Evolutionary conservation across 1,140 invertebrate species (phyloP), one percentile per base, ranked within the genome.

Genomic region (Drosophila virilis): DNA sequence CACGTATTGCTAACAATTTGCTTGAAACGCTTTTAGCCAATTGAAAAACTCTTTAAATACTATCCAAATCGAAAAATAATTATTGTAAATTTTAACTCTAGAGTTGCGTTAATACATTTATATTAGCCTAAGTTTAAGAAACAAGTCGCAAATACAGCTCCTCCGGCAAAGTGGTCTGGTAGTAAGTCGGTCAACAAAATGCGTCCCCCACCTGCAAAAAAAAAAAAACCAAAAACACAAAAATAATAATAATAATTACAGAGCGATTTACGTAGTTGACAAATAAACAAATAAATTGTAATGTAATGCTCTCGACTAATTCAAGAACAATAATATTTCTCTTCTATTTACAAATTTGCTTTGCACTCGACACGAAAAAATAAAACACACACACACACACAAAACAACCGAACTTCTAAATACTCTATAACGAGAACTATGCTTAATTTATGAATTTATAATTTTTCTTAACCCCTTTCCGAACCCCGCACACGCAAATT

Each of bases 271-370:
- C 6, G 13, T 8, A 8, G 17, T 37, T 33, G 12, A 17, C 17
- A 17, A 0, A 8, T 15, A 38, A 40, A 40, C n/a, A 17, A 9
- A 15, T 35, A 37, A 13, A 33, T 35, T 35, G 15, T 37, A 37
- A 32, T 57, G 7, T 2, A n/a, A 17, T 22, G 35, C 50, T 65
- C 54, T 42, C 6, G 68, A 88, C 83, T 89, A 89, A 91, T 86
- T 78, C 86, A 48, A 71, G 40, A 73, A 78, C 45, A 68, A 64
- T 43, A 71, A 67, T 76, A 71, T 89, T 91, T 81, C 73, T 89
- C 85, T 89, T 86, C 83, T 86, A 82, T 77, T 85, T 86, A 71
- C 78, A 57, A 85, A 65, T 70, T 72, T 83, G 71, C 75, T 90
- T 89, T 89, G 77, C 78, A 74, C 85, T 28, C 22, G 46, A 78